These are phyloP conservation scores for Tetramorium simillimum DNA, from an alignment of 1,140 invertebrate genomes.

Conservation along the genomic window DNA sequence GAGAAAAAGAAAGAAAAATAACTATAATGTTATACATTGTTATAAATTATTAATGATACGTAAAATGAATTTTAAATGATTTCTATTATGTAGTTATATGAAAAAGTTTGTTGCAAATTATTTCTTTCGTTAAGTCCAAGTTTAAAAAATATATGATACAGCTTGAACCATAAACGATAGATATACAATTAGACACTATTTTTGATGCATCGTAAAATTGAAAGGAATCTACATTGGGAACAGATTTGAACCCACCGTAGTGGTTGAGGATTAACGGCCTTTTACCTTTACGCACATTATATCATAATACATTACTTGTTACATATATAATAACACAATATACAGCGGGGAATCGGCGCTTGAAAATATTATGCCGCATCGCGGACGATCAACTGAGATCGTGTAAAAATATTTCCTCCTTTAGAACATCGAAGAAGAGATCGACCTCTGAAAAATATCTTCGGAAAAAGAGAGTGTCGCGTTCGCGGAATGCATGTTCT, in stretches of 20 bases:
- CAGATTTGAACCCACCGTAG: slow-evolving; percentile 19
- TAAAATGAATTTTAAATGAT: background rate
- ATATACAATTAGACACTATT: slow-evolving; percentile 44
- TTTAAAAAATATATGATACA: slow-evolving; percentile 33
- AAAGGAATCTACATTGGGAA: background rate
- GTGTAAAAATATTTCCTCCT: slow-evolving; percentile 72
- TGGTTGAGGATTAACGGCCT: slow-evolving; percentile 35
- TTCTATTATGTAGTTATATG: background rate
- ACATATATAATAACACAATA: slow-evolving; percentile 69
- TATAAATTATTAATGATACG: background rate
- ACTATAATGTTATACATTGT: background rate
- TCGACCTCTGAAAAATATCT: slow-evolving; percentile 23
- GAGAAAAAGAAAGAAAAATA: background rate
- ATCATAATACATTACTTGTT: slow-evolving; percentile 52
- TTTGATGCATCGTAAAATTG: background rate
- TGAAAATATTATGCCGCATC: slow-evolving; percentile 69
- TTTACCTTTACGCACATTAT: slow-evolving; percentile 49
- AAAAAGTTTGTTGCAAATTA: background rate
- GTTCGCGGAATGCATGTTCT: slow-evolving; percentile 1
- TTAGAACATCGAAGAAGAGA: slow-evolving; percentile 27
- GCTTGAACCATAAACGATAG: background rate
- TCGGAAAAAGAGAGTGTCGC: background rate
- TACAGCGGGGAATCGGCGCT: slow-evolving; percentile 64
- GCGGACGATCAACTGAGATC: slow-evolving; percentile 45
- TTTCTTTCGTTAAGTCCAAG: background rate